Evolutionary conservation across 1,140 invertebrate species (phyloP), one percentile per base, ranked within the genome.

Genomic region (Drosophila tsacasi): DNA sequence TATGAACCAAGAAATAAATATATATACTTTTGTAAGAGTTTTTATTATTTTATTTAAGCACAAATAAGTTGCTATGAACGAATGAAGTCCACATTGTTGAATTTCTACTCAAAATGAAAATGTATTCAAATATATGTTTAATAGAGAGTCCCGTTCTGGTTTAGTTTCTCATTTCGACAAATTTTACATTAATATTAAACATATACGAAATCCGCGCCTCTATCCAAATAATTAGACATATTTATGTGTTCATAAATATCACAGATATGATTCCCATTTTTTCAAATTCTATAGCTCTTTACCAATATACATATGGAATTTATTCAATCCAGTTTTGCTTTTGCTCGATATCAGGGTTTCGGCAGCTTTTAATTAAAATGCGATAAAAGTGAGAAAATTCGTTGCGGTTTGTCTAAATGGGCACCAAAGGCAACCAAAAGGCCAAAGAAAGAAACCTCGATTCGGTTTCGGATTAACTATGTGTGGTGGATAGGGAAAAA

Each of bases 201-300:
- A 63, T 57, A 57, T 63, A 58, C 46, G 32, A 69, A 30, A 32
- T 64, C 62, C 59, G 71, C 66, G 49, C 72, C 83, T 73, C 37
- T 63, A 83, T 87, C 76, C 65, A 89, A 87, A 89, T 89, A 87
- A 87, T 87, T 83, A 71, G 84, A 87, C 83, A 87, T 87, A 83
- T 87, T 87, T 87, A 87, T 87, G 83, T 74, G 84, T 77, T 80
- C 83, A 89, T 87, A 87, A 89, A 87, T 87, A 68, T 74, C 15
- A 21, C 47, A 74, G 84, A 89, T 87, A 89, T 85, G 79, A 87
- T 79, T 71, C 58, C 42, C 62, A 25, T n/a, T 55, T 44, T 52
- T 60, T 32, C 42, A 15, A 52, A 66, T 50, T 44, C 49, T 39
- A 44, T 60, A 50, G 49, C 19, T 59, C 32, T 50, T 62, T 19